Conservation (phyloP, 2,113 vertebrate genomes). For the Otolemur garnettii region DNA sequence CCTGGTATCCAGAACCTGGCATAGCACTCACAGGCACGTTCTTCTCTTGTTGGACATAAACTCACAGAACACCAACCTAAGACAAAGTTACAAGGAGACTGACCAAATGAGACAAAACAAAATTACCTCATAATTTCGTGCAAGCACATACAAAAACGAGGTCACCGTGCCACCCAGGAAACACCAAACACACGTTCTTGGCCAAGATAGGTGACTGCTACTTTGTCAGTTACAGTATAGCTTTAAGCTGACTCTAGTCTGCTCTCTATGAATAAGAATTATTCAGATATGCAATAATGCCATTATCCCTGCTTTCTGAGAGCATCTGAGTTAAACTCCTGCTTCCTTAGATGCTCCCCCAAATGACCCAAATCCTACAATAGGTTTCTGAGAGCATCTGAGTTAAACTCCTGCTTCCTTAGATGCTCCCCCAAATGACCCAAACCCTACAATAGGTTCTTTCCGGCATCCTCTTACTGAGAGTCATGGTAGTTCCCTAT, state of each 20-base stretch:
- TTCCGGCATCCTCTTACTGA: slow-evolving; percentile 23
- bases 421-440: not conserved
- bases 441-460: not conserved
- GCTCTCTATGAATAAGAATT: not conserved
- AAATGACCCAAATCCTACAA: not conserved
- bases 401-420: not conserved
- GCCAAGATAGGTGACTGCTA: slow-evolving; percentile 5
- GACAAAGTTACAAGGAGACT: not conserved
- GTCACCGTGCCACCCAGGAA: not conserved
- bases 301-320: not conserved
- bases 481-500: not conserved
- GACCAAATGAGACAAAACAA: not conserved
- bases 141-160: not conserved
- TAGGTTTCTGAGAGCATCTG: slow-evolving; percentile 3
- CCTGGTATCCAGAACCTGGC: not conserved
- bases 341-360: not conserved
- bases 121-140: not conserved
- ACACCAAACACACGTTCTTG: not conserved
- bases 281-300: not conserved
- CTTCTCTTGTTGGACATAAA: slow-evolving; percentile 37
- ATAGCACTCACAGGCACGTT: not conserved
- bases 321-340: not conserved
- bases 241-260: not conserved
- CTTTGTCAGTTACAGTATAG: not conserved
- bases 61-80: slow-evolving; percentile 11